Evolutionary conservation across 1,140 invertebrate species (phyloP).

Genomic region (Drosophila nannoptera): DNA sequence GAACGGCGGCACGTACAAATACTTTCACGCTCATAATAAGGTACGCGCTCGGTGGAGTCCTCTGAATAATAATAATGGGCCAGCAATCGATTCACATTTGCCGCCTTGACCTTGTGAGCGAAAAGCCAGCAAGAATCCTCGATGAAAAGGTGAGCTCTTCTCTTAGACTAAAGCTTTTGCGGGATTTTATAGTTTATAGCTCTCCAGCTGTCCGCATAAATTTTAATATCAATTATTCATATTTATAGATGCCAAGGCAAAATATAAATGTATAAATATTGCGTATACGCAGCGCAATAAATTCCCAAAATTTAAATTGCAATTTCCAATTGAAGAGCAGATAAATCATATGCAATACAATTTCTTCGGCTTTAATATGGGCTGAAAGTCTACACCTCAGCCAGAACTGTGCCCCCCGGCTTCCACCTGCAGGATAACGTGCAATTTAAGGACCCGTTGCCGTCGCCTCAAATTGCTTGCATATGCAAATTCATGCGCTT

Average conservation of each 20-base stretch:
- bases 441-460: neutral
- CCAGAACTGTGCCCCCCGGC: neutral
- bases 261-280: neutral
- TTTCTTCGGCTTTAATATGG: neutral
- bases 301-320: slow-evolving; percentile 3
- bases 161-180: neutral
- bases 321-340: neutral
- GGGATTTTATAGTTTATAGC: neutral
- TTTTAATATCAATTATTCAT: neutral
- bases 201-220: neutral
- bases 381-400: neutral
- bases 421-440: neutral
- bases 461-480: slow-evolving; percentile 5
- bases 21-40: slow-evolving; percentile 18
- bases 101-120: slow-evolving; percentile 20
- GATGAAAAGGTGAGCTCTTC: neutral
- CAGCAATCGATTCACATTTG: slow-evolving; percentile 5
- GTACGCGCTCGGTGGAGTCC: neutral
- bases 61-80: slow-evolving; percentile 9
- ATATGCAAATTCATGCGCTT: slow-evolving; percentile 33
- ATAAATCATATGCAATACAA: neutral
- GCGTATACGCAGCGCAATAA: slow-evolving; percentile 9
- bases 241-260: neutral
- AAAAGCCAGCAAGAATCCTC: no score
- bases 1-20: slow-evolving; percentile 27